Conservation (phyloP, 2,113 vertebrate genomes). For the Heliornis fulica region DNA sequence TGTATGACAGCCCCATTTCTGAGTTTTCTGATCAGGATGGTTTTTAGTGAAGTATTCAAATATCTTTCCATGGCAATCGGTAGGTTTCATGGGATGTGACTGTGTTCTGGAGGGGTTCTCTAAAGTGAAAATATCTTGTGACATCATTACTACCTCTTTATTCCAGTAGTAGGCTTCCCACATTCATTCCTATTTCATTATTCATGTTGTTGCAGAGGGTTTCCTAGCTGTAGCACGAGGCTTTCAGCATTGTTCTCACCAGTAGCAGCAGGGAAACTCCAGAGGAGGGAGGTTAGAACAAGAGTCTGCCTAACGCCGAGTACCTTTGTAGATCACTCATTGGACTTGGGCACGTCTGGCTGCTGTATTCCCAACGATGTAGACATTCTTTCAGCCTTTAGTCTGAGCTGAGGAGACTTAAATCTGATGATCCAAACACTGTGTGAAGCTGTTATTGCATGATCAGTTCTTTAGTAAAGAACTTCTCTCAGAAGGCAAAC, state of each 20-base stretch:
- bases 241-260: not conserved
- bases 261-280: not conserved
- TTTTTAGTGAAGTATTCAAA: not conserved
- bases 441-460: not conserved
- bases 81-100: not conserved
- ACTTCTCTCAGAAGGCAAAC: not conserved
- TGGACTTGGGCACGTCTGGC: not conserved
- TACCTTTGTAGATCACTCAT: rapidly evolving
- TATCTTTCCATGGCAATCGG: not conserved
- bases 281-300: not conserved
- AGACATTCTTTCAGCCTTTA: not conserved
- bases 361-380: not conserved
- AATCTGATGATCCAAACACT: not conserved
- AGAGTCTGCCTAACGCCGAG: not conserved
- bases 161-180: not conserved
- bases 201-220: not conserved
- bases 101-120: not conserved
- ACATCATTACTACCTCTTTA: not conserved
- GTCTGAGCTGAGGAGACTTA: not conserved
- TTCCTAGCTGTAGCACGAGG: not conserved
- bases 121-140: not conserved
- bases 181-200: rapidly evolving
- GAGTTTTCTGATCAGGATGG: not conserved
- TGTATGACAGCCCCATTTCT: not conserved
- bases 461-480: not conserved